A percentile compares a stretch with the other conserved stretches of the same genome.
Evolutionary conservation across 2,113 vertebrate genomes (phyloP).

Genomic region (Arizona elegans): DNA sequence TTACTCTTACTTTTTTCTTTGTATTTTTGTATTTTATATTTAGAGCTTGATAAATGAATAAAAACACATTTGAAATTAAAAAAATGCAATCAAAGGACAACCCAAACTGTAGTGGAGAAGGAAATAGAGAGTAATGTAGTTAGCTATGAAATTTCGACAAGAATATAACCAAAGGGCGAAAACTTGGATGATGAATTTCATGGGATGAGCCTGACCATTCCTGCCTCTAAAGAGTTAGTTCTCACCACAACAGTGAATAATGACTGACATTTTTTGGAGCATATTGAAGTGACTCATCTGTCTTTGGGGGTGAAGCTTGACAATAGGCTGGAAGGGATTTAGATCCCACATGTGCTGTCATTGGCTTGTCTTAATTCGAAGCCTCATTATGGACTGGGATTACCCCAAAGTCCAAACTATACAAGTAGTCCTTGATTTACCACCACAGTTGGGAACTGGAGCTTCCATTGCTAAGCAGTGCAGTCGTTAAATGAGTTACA

Average conservation of each 20-base stretch:
- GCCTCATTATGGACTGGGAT: background rate
- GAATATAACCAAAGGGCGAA: background rate
- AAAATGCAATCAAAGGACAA: background rate
- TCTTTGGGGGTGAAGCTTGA: background rate
- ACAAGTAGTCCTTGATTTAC: too few relatives aligned
- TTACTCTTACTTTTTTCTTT: too few relatives aligned
- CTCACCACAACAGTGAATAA: background rate
- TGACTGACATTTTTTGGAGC: background rate
- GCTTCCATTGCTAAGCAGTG: too few relatives aligned
- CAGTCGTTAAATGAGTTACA: too few relatives aligned
- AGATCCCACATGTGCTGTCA: background rate
- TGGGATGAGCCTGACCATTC: background rate
- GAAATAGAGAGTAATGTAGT: background rate
- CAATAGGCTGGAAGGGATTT: background rate
- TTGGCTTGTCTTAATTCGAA: background rate
- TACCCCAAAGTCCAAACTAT: too few relatives aligned
- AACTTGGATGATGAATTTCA: background rate
- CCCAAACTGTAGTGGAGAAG: background rate
- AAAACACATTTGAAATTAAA: too few relatives aligned
- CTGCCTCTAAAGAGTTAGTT: background rate
- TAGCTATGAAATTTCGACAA: background rate
- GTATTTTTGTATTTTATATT: too few relatives aligned
- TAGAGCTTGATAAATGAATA: too few relatives aligned
- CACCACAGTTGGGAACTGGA: too few relatives aligned
- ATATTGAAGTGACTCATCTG: background rate